Evolutionary conservation across 2,888 invertebrate genomes (phyloP).

Genomic region (Rotaria sp.): DNA sequence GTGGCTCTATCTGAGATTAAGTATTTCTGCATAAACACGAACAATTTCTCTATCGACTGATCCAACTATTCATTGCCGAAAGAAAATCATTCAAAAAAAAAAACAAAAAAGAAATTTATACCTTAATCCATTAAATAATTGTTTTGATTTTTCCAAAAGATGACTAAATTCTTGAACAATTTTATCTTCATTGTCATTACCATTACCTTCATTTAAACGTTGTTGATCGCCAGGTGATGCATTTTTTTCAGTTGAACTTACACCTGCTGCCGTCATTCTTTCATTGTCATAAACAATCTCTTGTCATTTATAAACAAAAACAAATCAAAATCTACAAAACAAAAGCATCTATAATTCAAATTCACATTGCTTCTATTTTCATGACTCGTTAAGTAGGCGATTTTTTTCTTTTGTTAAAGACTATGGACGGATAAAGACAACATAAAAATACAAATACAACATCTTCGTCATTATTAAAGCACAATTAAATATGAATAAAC

Average conservation of each 20-base stretch:
- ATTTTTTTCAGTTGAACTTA: not conserved
- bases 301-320: not conserved
- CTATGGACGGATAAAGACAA: not conserved
- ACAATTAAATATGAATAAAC: not conserved
- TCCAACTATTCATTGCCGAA: too few species aligned
- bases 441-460: not conserved
- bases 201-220: not conserved
- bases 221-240: not conserved
- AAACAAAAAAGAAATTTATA: conserved; percentile 51
- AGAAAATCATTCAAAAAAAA: too few species aligned
- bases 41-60: too few species aligned
- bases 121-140: conserved; percentile 89
- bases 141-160: conserved; percentile 88
- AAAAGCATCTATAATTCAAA: not conserved
- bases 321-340: not conserved
- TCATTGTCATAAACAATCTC: not conserved
- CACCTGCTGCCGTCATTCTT: not conserved
- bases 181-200: conserved; percentile 41
- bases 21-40: too few species aligned
- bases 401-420: not conserved
- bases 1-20: too few species aligned
- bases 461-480: not conserved
- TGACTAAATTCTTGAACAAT: conserved; percentile 91
- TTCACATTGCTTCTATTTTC: not conserved
- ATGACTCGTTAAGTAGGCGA: not conserved